Percentiles rank a stretch among this genome's conserved stretches.
These are phyloP conservation scores for Xerus inauris DNA, from an alignment of 2,113 vertebrate genomes.

Conservation along the genomic window DNA sequence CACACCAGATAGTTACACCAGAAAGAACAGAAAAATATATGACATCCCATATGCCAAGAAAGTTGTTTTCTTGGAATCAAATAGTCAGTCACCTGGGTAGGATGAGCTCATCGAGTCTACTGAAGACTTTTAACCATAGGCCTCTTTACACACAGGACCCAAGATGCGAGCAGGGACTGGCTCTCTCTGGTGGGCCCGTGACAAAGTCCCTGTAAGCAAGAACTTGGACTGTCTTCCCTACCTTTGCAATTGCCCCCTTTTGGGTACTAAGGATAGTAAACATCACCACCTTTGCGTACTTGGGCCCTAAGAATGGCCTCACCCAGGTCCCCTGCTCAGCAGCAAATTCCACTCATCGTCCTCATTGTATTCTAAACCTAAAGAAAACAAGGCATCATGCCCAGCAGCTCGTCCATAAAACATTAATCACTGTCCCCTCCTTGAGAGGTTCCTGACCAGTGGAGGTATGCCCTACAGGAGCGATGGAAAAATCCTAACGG, in stretches of 20 bases:
- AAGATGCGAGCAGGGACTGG: accelerated
- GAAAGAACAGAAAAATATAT: not conserved
- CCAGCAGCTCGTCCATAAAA: slow-evolving; percentile 76
- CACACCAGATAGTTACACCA: not conserved
- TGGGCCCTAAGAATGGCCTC: not conserved
- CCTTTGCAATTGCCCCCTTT: not conserved
- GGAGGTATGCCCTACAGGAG: slow-evolving; percentile 61
- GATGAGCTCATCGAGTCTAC: not conserved
- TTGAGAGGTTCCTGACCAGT: slow-evolving; percentile 61
- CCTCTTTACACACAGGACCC: not conserved
- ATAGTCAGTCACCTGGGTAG: not conserved
- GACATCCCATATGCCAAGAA: not conserved
- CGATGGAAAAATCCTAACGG: slow-evolving; percentile 74
- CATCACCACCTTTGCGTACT: not conserved
- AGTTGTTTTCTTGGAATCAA: not conserved
- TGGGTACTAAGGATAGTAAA: not conserved
- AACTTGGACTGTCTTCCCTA: not conserved
- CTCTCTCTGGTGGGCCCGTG: not conserved
- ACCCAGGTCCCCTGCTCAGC: not conserved
- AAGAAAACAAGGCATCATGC: slow-evolving; percentile 77
- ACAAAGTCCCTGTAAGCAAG: not conserved
- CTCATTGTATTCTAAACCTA: slow-evolving; percentile 81
- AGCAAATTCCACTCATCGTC: slow-evolving; percentile 77
- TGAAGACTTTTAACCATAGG: not conserved
- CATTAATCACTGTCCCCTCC: slow-evolving; percentile 78